phyloP scores from a whole-genome alignment of 2,113 vertebrate genomes.

The Malurus cyaneus region DNA sequence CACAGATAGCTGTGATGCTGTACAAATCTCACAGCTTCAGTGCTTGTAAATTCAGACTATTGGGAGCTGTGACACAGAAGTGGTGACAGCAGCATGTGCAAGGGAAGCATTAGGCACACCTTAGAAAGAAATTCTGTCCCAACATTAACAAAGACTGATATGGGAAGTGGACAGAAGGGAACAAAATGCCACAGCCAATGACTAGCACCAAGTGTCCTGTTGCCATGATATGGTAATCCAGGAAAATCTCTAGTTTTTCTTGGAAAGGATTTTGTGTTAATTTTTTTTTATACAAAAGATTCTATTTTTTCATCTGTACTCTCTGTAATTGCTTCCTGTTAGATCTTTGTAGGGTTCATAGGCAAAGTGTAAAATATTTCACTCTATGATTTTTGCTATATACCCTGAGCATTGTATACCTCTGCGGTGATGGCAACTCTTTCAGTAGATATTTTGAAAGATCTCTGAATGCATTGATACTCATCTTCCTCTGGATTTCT shows the following conservation, averaged over 20 bases:
- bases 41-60: background rate
- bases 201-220: background rate
- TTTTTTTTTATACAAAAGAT: accelerated
- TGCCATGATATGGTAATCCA: background rate
- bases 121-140: background rate
- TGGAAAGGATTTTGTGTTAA: background rate
- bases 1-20: background rate
- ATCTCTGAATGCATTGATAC: background rate
- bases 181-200: background rate
- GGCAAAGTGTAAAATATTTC: background rate
- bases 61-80: background rate
- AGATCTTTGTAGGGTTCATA: background rate
- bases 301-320: background rate
- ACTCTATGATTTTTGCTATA: background rate
- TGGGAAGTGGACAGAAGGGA: background rate
- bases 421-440: background rate
- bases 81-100: background rate
- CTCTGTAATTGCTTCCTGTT: background rate
- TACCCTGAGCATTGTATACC: background rate
- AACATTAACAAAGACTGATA: background rate
- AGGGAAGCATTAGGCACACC: no score
- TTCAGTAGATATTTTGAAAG: background rate
- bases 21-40: background rate
- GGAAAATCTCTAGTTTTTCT: background rate
- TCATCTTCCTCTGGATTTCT: background rate